Percentiles rank a stretch among this genome's conserved stretches.
These are phyloP conservation scores for Gonocerus acuteangulatus DNA, from an alignment of 2,888 invertebrate genomes.

Conservation along the genomic window DNA sequence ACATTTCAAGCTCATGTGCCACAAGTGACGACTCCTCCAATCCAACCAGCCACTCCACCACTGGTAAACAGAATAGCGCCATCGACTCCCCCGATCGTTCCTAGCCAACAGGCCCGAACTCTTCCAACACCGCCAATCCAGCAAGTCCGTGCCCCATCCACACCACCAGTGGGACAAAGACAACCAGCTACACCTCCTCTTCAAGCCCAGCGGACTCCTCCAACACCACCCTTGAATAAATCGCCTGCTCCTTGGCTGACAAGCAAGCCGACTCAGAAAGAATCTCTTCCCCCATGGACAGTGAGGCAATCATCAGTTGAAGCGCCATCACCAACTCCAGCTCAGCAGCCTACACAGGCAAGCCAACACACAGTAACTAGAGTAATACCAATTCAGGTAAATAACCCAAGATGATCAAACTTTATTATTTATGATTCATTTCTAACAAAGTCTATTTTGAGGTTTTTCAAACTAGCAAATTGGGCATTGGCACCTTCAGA, in stretches of 20 bases:
- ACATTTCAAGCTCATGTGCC: neutral
- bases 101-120: neutral
- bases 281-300: slow-evolving; percentile 43
- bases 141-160: slow-evolving; percentile 9
- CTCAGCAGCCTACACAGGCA: slow-evolving; percentile 35
- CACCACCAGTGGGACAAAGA: slow-evolving; percentile 12
- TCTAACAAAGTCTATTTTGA: too few species aligned
- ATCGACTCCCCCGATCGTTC: slow-evolving; percentile 15
- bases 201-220: slow-evolving; percentile 31
- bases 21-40: slow-evolving; percentile 6
- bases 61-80: neutral
- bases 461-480: too few species aligned
- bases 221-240: slow-evolving; percentile 45
- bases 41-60: neutral
- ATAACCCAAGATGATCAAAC: neutral
- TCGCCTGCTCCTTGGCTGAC: slow-evolving; percentile 56
- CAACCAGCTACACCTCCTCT: neutral
- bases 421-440: neutral
- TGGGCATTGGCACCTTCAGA: too few species aligned
- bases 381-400: slow-evolving; percentile 39
- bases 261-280: slow-evolving; percentile 39
- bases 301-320: slow-evolving; percentile 8
- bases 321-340: slow-evolving; percentile 17
- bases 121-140: slow-evolving; percentile 26
- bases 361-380: slow-evolving; percentile 40